Base-by-base conservation (phyloP, 2,888 invertebrate genomes). In the Halictus ligatus region DNA sequence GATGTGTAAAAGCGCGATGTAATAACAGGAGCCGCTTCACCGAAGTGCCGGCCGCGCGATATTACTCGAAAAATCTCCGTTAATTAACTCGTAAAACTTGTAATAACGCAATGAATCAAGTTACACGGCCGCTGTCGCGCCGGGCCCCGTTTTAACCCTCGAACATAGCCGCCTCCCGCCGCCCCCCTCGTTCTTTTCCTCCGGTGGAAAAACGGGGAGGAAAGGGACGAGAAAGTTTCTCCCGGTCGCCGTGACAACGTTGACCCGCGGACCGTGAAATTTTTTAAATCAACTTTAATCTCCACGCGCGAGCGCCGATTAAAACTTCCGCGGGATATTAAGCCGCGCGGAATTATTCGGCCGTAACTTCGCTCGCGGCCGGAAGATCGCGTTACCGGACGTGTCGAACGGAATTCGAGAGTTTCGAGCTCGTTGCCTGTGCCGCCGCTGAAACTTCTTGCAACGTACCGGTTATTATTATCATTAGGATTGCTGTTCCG, bases 51-150 rank as follows among this genome's bases (percentile, higher is more conserved):
- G 82, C 71, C 82, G 54, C 78, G 80, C 77, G 89, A 84, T 88
- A 88, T 88, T 88, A 78, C 88, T 88, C 86, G 80, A 89, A 88
- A 90, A 89, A 90, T 89, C 83, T 85, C 85, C 78, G 85, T 90
- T 90, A 89, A 90, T 90, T 90, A 90, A 88, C 90, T 85, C 84
- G 87, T 88, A 89, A 89, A 89, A 88, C 90, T 90, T 85, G 80
- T 84, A 79, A 82, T 89, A 88, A 90, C 88, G 81, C 83, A 85
- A 90, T 88, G 85, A 90, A 90, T 90, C 90, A 84, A 84, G 82
- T 89, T 83, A 84, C 87, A 78, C 82, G 75, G 87, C 77, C 64
- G 71, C 69, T 69, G 69, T 64, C 69, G 69, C 69, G 69, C 60
- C 15, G 18, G 64, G 12, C n/a, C 35, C 48, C 78, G 8, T 35